Conservation (phyloP, 1,140 invertebrate genomes). For the Drosophila arawakana region DNA sequence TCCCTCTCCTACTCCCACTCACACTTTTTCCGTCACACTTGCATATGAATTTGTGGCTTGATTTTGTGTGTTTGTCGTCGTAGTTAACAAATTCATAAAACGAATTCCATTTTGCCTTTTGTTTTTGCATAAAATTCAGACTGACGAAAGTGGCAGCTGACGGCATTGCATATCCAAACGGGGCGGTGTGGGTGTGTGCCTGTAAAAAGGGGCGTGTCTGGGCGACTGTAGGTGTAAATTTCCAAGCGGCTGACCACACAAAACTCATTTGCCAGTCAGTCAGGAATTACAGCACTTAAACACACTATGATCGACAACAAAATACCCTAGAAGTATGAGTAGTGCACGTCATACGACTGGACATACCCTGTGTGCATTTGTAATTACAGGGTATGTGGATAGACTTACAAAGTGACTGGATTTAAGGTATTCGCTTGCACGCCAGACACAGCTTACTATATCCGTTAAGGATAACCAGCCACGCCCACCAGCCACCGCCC, state of each 20-base stretch:
- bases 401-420: slow-evolving; percentile 10
- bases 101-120: slow-evolving; percentile 57
- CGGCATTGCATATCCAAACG: background rate
- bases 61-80: slow-evolving; percentile 63
- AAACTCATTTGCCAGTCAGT: slow-evolving; percentile 74
- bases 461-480: slow-evolving; percentile 35
- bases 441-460: slow-evolving; percentile 8
- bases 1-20: background rate
- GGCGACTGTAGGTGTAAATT: slow-evolving; percentile 41
- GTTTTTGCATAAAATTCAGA: slow-evolving; percentile 49
- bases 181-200: background rate
- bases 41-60: slow-evolving; percentile 45
- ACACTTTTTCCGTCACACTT: background rate
- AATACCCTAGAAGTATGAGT: slow-evolving; percentile 12
- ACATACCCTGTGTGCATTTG: background rate
- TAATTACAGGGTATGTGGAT: slow-evolving; percentile 28
- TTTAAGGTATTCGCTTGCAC: background rate
- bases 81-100: slow-evolving; percentile 79
- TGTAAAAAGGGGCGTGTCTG: background rate
- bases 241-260: slow-evolving; percentile 68
- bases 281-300: slow-evolving; percentile 55
- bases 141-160: slow-evolving; percentile 22
- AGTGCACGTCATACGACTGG: background rate
- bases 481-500: slow-evolving; percentile 12
- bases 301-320: slow-evolving; percentile 1